A percentile compares a stretch with the other conserved stretches of the same genome.
Conservation (phyloP, 2,797 vertebrate genomes). For the Rhinogobio ventralis region DNA sequence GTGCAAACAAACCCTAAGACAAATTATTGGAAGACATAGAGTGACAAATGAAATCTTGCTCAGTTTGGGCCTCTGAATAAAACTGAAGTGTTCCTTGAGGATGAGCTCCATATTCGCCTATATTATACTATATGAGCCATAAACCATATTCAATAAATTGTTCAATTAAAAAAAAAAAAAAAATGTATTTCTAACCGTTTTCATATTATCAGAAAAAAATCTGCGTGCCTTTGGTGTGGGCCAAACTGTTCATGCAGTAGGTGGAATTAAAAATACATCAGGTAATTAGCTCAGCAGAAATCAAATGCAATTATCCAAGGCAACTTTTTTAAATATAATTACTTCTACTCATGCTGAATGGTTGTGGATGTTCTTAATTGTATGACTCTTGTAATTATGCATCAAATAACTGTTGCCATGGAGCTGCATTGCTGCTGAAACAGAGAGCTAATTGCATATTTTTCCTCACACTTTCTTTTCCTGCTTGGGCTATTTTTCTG, state of each 20-base stretch:
- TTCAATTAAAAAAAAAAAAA: too few species aligned
- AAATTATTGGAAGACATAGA: background rate
- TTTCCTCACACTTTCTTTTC: background rate
- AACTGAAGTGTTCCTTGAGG: background rate
- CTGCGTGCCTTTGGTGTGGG: slow-evolving; percentile 38
- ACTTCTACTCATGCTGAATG: slow-evolving; percentile 44
- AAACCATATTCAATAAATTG: background rate
- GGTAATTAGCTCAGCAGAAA: slow-evolving; percentile 59
- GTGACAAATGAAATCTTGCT: background rate
- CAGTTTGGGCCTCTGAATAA: background rate
- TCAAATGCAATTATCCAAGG: slow-evolving; percentile 54
- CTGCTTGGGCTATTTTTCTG: slow-evolving; percentile 4
- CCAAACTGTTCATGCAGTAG: slow-evolving; percentile 55
- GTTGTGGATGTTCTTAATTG: slow-evolving; percentile 54
- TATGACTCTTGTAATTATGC: slow-evolving; percentile 58
- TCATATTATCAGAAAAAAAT: background rate
- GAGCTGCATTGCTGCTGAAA: slow-evolving; percentile 48
- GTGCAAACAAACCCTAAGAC: too few species aligned
- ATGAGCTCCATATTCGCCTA: background rate
- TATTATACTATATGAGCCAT: background rate
- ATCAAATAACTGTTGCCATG: slow-evolving; percentile 64
- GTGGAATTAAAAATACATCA: slow-evolving; percentile 61
- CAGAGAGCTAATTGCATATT: slow-evolving; percentile 15
- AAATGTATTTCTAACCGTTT: background rate
- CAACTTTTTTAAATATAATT: slow-evolving; percentile 57